Evolutionary conservation across 1,140 invertebrate genomes (phyloP), one percentile per base, ranked within the genome.

Genomic region (Marisa cornuarietis): DNA sequence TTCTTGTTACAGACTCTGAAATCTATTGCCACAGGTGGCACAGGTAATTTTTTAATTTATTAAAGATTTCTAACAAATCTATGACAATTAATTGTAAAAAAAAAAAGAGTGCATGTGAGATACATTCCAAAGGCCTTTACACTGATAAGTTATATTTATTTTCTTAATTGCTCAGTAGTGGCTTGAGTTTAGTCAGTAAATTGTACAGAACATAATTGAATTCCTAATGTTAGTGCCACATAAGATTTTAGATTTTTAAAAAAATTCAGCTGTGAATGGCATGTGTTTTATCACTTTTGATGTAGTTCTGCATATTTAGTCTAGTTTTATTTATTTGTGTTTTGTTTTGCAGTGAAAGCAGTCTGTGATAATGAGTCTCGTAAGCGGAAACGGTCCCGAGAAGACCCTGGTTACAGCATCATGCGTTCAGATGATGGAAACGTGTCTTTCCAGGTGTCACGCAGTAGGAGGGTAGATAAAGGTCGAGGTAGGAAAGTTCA

Each of bases 11-110:
- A 87, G 86, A 85, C 83, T 20, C 76, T 87, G 42, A 82, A 87
- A 80, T 84, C 84, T 49, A 87, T 87, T 71, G 81, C 84, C 76
- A 75, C 81, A 81, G 82, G 79, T 76, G 86, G 86, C 63, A 80
- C 85, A 82, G 85, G 84, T 83, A 82, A 79, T 76, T 75, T 63
- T 20, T 77, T 78, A 51, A 42, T 8, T 7, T 63, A 18, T 14
- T 54, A 65, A n/a, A n/a, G 65, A 51, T 69, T 14, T 58, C 54
- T 42, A 31, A 22, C 9, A 42, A 8, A 18, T 31, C 31, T 42
- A 42, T 42, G 6, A 42, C 3, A 6, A 42, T 72, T 26, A 54
- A 8, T 31, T 51, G 49, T 42, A 42, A 42, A 42, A 4, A 42
- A 42, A 42, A 42, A 42, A 42, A 6, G 31, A 42, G 31, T 42